These are phyloP conservation scores for Leucopternis melanops DNA, from an alignment of 2,113 vertebrate species.

Conservation along the genomic window DNA sequence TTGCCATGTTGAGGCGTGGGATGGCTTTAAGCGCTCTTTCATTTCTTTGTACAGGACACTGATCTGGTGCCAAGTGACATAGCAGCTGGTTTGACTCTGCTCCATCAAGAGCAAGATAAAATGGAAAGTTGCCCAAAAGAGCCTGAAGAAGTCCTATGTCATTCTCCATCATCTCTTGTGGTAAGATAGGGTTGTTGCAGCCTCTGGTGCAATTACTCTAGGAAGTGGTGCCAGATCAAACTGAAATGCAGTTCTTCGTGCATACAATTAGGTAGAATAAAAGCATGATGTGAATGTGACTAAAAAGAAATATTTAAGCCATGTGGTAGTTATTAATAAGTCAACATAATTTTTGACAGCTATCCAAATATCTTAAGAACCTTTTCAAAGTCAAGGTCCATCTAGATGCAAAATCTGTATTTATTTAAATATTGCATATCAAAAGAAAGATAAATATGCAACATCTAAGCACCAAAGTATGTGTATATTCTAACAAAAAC, in stretches of 20 bases:
- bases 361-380: conserved; percentile 24
- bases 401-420: conserved; percentile 35
- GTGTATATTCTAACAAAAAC: neutral
- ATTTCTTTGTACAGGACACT: conserved; percentile 81
- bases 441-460: conserved; percentile 39
- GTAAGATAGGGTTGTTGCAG: conserved; percentile 66
- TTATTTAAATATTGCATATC: conserved; percentile 49
- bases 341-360: conserved; percentile 47
- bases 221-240: neutral
- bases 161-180: conserved; percentile 71
- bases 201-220: neutral
- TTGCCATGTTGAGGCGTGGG: neutral
- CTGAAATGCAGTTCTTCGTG: neutral
- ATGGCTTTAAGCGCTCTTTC: neutral
- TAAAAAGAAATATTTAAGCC: conserved; percentile 23
- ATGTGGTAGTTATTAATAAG: conserved; percentile 60
- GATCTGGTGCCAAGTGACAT: conserved; percentile 95
- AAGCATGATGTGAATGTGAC: conserved; percentile 26
- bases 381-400: conserved; percentile 24
- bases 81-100: conserved; percentile 88
- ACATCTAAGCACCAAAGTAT: conserved; percentile 16
- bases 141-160: conserved; percentile 69
- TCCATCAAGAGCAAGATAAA: conserved; percentile 94
- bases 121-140: conserved; percentile 76
- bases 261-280: conserved; percentile 20